Base-by-base conservation (phyloP, 1,140 invertebrate genomes). In the Pachypeltis micranthus region DNA sequence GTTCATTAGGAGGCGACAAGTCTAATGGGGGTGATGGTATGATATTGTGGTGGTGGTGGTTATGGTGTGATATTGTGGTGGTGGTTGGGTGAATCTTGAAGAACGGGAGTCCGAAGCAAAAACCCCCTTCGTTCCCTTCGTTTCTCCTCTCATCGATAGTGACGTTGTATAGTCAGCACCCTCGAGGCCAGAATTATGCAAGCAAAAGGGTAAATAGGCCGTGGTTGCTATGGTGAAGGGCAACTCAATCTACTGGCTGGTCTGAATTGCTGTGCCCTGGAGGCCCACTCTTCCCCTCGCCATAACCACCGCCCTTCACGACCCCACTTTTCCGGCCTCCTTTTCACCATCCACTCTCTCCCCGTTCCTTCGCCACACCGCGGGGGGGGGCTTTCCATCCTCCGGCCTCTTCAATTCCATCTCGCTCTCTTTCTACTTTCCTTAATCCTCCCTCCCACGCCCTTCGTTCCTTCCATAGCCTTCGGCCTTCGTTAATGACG, bases 141-240 rank as follows among this genome's bases (percentile, higher is more conserved):
- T n/a, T n/a, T n/a, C 10, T 4, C 47, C 47, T 21, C 4, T 7
- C 47, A 21, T 7, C 47, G 10, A 4, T 4, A 21, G 47, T 21
- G 47, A 21, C 47, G 10, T 21, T 51, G 47, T 51, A 51, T 51
- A 51, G 47, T 21, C 7, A 10, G 47, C 47, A 7, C 47, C 34
- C 59, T 26, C 31, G 16, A 28, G 57, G 57, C 29, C 29, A 26
- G 57, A 59, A 59, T 59, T 59, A 59, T 59, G 59, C 59, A 44
- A 39, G 44, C 34, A 44, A 61, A 51, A 61, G 39, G 59, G 59
- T 47, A 44, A 44, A 61, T 61, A 44, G 59, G 59, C 28, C 59
- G 31, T 61, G 59, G 59, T 51, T 61, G 34, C 59, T 31, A 51
- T 61, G 59, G 39, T 16, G 59, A 44, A 47, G 59, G 59, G 59